A percentile compares a stretch with the other conserved stretches of the same genome.
Evolutionary conservation across 2,113 vertebrate species (phyloP).

Genomic region (Chaetodon auriga): DNA sequence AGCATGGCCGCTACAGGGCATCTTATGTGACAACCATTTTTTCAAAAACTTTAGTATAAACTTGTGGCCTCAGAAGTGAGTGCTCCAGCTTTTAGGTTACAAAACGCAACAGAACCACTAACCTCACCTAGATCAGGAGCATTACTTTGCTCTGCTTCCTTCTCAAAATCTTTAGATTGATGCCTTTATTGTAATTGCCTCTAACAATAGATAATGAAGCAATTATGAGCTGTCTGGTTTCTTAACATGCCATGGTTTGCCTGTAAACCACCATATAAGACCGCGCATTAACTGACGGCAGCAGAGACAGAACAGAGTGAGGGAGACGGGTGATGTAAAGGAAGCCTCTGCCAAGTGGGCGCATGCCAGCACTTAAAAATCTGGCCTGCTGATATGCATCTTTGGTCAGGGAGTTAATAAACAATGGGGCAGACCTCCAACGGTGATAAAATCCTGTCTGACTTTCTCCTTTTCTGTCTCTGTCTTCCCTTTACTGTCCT

Average conservation of each 20-base stretch:
- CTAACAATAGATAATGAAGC: conserved; percentile 36
- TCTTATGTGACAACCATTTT: neutral
- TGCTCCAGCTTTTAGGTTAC: neutral
- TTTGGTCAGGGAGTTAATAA: conserved; percentile 45
- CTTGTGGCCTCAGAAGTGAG: neutral
- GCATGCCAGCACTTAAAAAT: conserved; percentile 49
- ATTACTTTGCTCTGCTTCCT: conserved; percentile 11
- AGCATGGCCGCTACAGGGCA: neutral
- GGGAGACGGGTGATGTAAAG: neutral
- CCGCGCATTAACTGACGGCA: conserved; percentile 28
- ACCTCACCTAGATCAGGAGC: neutral
- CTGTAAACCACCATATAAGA: conserved; percentile 26
- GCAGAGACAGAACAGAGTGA: conserved; percentile 34
- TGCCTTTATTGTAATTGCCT: conserved; percentile 16
- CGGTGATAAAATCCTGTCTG: neutral
- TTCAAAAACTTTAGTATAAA: neutral
- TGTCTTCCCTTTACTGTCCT: neutral
- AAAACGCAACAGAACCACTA: neutral
- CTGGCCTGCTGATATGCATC: conserved; percentile 35
- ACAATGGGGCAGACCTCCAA: conserved; percentile 24
- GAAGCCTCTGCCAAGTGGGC: conserved; percentile 43
- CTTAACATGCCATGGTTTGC: conserved; percentile 14
- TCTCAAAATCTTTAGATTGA: conserved; percentile 14
- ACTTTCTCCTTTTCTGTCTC: neutral
- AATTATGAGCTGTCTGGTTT: conserved; percentile 36